phyloP scores from a whole-genome alignment of 2,113 vertebrate species.

The Bombycilla garrulus region DNA sequence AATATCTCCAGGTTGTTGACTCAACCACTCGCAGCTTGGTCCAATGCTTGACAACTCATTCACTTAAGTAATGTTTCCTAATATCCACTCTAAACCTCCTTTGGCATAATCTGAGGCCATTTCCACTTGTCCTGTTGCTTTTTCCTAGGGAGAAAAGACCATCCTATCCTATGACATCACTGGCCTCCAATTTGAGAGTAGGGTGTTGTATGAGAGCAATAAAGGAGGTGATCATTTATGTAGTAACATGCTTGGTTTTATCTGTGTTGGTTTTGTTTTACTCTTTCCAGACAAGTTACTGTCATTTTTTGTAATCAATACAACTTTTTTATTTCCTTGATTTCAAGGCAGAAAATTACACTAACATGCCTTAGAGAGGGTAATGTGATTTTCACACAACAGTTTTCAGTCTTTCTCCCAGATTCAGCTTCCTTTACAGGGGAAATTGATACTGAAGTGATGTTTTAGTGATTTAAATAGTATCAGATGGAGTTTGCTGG shows the following conservation, averaged over 20 bases:
- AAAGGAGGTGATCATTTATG: background rate
- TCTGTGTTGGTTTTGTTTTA: background rate
- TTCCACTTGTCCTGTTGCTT: background rate
- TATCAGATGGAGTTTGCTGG: background rate
- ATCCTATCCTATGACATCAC: background rate
- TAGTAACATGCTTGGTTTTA: background rate
- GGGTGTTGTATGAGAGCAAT: accelerated
- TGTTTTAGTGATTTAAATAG: constrained; percentile 19
- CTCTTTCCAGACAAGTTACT: background rate
- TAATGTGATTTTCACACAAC: background rate
- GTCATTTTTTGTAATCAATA: background rate
- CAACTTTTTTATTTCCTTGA: background rate
- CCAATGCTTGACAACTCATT: background rate
- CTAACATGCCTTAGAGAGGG: background rate
- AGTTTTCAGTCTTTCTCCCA: background rate
- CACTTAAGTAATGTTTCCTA: background rate
- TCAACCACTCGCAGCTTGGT: background rate
- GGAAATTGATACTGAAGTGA: background rate
- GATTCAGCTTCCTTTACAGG: background rate
- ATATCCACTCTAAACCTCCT: background rate
- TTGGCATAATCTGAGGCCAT: background rate
- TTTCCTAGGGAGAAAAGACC: accelerated
- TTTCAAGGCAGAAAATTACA: constrained; percentile 9
- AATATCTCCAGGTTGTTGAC: background rate
- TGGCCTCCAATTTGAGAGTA: background rate